Evolutionary conservation across 2,113 vertebrate species (phyloP).

Genomic region (Prietella phreatophila): DNA sequence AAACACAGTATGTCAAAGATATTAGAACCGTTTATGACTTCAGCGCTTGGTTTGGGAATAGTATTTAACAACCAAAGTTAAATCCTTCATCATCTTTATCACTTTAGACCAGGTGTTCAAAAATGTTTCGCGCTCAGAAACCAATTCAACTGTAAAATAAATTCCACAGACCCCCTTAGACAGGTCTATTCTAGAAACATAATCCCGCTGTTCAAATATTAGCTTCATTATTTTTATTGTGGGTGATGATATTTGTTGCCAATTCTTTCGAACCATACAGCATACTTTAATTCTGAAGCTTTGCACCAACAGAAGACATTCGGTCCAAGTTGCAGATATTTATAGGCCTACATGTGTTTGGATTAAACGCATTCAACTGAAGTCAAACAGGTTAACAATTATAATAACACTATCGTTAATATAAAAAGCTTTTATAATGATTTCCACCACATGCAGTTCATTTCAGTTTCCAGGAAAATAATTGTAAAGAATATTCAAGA

Average conservation of each 20-base stretch:
- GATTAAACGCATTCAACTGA: neutral
- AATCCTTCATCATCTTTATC: neutral
- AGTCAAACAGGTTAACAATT: neutral
- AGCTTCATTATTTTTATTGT: neutral
- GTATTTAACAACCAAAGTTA: neutral
- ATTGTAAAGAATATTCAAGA: neutral
- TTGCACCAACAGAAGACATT: neutral
- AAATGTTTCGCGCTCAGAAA: neutral
- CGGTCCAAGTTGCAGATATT: neutral
- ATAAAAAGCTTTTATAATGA: neutral
- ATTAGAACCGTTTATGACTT: neutral
- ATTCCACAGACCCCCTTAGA: neutral
- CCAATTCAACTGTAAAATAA: neutral
- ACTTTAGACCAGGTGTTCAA: neutral
- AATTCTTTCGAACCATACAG: neutral
- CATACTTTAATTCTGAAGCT: neutral
- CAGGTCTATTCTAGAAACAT: neutral
- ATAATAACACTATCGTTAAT: neutral
- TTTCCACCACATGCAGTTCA: neutral
- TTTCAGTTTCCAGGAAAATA: neutral
- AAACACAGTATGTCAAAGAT: neutral
- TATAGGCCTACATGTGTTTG: neutral
- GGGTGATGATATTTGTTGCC: neutral
- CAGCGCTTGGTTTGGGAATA: neutral
- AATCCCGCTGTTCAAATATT: neutral